A percentile compares a stretch with the other conserved stretches of the same genome.
Evolutionary conservation across 2,797 vertebrate species (phyloP).

Genomic region (Lacerta agilis): DNA sequence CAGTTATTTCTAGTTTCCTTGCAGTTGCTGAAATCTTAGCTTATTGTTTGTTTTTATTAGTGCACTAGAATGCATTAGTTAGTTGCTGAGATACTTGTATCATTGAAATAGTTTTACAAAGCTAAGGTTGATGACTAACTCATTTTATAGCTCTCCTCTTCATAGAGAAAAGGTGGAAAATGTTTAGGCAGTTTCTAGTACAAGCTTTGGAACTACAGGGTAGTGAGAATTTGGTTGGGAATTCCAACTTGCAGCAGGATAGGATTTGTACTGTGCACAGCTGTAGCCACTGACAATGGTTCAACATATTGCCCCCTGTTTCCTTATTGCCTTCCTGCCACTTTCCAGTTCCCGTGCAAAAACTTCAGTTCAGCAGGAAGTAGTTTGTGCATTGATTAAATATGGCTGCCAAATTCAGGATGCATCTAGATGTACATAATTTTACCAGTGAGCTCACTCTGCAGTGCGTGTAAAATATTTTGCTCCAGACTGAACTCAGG

Average conservation of each 20-base stretch:
- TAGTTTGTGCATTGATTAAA: neutral
- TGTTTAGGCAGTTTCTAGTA: neutral
- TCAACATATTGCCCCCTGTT: neutral
- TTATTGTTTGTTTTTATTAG: neutral
- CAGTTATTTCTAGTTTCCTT: neutral
- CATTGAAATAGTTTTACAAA: neutral
- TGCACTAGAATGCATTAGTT: neutral
- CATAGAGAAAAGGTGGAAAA: neutral
- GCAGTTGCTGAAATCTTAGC: conserved; percentile 3
- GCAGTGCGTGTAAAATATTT: neutral
- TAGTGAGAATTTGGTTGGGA: neutral
- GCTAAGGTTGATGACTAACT: neutral
- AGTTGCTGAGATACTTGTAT: neutral
- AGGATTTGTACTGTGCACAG: neutral
- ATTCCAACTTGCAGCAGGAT: neutral
- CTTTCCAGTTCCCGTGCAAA: neutral
- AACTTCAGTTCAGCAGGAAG: neutral
- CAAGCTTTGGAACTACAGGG: neutral
- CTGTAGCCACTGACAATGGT: neutral
- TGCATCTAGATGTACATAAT: neutral
- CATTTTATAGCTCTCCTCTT: neutral
- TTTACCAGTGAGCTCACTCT: neutral
- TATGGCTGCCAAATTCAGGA: neutral
- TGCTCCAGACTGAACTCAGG: neutral
- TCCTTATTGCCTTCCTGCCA: neutral